Evolutionary conservation across 2,797 vertebrate genomes (phyloP), one percentile per base, ranked within the genome.

Genomic region (Semaprochilodus insignis): DNA sequence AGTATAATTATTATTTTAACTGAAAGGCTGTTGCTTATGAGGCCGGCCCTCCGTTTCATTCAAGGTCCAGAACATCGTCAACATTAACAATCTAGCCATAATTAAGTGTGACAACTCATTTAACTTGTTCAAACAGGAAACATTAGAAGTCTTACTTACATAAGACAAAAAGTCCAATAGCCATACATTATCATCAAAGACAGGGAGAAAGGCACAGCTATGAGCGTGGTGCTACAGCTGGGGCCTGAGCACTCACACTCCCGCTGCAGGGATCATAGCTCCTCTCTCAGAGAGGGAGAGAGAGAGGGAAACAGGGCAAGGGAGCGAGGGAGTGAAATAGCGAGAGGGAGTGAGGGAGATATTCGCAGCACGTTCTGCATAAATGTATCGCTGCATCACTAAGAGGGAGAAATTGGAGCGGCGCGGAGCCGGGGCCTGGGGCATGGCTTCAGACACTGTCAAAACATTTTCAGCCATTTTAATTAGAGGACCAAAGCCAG

Each of bases 391-490:
- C 81, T 77, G 85, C 81, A 88, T 83, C 87, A 86, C 85, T 88
- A 85, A 83, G 81, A 77, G 85, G 78, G 84, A 84, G 81, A 86
- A 85, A 86, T 81, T 82, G 79, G 77, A 86, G 77, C 85, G 66
- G 81, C 44, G 76, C 74, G 78, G 78, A 85, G 72, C 74, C 59
- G 74, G 79, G 78, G 87, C 87, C 88, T 27, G 86, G 82, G 85
- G 87, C 88, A 84, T 83, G 87, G 85, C 86, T 86, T 86, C 80
- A 86, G 86, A 88, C 85, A 82, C 87, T 87, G 85, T 88, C 87
- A 89, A 88, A 88, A 90, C 87, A 90, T 89, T 87, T 89, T 87
- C 83, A 85, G 85, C 88, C 85, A 87, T 90, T 90, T 91, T 90
- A 91, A 91, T 88, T 88, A 87, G 88, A 88, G 80, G 83, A 84